Conservation (phyloP, 2,113 vertebrate genomes). For the Onychorhynchus coronatus region DNA sequence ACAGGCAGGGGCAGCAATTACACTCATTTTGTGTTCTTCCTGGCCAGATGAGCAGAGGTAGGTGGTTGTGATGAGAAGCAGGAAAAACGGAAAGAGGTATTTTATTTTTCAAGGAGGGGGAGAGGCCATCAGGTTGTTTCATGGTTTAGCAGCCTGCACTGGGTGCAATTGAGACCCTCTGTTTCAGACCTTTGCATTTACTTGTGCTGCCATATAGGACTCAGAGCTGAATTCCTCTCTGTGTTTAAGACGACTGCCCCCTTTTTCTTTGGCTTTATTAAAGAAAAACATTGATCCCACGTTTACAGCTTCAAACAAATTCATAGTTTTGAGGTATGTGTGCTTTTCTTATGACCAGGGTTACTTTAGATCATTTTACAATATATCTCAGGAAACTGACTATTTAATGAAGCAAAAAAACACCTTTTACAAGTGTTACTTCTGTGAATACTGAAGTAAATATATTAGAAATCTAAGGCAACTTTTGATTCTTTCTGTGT, state of each 20-base stretch:
- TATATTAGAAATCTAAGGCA: background rate
- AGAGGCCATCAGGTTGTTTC: background rate
- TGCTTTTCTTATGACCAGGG: background rate
- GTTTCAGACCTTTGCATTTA: background rate
- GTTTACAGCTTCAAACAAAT: background rate
- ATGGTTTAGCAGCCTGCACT: background rate
- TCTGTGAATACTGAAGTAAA: background rate
- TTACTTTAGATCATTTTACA: background rate
- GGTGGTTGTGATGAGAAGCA: slow-evolving; percentile 23
- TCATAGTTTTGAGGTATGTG: background rate
- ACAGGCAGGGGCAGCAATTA: background rate
- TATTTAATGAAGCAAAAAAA: background rate
- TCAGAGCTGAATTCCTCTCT: background rate
- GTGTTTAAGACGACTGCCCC: background rate
- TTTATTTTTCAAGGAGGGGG: background rate
- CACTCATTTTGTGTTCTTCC: background rate
- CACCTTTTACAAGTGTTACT: background rate
- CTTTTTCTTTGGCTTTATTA: background rate
- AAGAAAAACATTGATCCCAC: background rate
- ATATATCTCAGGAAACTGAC: background rate
- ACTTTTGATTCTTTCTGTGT: background rate
- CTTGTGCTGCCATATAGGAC: accelerated
- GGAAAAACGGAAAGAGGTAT: background rate
- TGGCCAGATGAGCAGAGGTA: background rate
- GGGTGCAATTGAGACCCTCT: background rate